Conservation (phyloP, 2,797 vertebrate genomes). For the Simalia tracyae region DNA sequence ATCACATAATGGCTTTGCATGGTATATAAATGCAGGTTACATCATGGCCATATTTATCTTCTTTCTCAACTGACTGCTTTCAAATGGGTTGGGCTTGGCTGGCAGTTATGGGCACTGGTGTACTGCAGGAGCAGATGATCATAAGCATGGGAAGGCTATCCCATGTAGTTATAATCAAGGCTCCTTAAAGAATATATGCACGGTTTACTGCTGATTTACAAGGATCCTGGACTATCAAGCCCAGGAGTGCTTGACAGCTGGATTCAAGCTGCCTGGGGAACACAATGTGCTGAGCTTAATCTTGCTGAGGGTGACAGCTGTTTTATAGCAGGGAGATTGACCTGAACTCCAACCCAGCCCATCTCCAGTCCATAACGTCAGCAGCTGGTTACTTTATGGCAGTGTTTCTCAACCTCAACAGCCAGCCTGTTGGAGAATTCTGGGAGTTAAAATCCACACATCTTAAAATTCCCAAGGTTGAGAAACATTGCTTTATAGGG, state of each 20-base stretch:
- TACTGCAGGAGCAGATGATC: not conserved
- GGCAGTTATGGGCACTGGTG: not conserved
- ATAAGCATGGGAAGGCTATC: not conserved
- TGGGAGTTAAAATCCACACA: not conserved
- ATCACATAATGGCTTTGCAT: too few species aligned
- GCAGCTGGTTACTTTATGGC: not conserved
- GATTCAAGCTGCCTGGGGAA: not conserved
- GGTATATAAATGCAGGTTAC: too few species aligned
- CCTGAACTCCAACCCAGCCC: not conserved
- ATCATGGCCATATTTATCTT: too few species aligned
- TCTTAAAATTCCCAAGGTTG: not conserved
- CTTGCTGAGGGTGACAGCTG: not conserved
- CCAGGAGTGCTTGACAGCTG: not conserved
- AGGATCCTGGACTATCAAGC: not conserved
- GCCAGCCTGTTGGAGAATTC: not conserved
- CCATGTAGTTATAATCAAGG: not conserved
- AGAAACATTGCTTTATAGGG: not conserved
- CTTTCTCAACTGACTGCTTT: too few species aligned
- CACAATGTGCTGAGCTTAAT: not conserved
- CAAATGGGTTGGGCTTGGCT: too few species aligned
- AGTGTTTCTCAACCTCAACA: not conserved
- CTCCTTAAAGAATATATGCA: not conserved
- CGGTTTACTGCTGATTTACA: not conserved
- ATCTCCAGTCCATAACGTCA: not conserved
- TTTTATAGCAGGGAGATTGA: not conserved